Evolutionary conservation across 2,113 vertebrate genomes (phyloP).

Genomic region (Balaeniceps rex): DNA sequence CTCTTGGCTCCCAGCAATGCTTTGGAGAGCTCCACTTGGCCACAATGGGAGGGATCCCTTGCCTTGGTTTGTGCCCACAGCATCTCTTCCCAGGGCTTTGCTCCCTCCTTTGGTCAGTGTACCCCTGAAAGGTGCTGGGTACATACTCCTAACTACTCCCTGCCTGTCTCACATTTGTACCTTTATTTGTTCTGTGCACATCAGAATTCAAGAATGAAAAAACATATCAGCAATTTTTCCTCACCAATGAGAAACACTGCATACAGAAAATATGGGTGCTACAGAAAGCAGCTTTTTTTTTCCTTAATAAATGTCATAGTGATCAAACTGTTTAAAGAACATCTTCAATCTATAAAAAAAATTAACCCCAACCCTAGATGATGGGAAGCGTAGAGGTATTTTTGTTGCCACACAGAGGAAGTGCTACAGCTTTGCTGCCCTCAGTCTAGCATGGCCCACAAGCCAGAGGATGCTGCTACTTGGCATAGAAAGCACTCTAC

Average conservation of each 20-base stretch:
- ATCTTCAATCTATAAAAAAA: not conserved
- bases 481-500: not conserved
- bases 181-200: not conserved
- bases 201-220: not conserved
- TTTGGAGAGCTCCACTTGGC: not conserved
- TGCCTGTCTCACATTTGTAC: not conserved
- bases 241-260: not conserved
- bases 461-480: not conserved
- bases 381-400: not conserved
- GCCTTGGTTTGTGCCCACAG: not conserved
- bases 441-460: not conserved
- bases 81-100: not conserved
- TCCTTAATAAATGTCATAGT: not conserved
- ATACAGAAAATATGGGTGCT: not conserved
- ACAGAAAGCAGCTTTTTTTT: not conserved
- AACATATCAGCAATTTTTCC: not conserved
- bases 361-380: no score
- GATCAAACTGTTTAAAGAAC: not conserved
- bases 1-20: not conserved
- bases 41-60: not conserved
- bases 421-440: not conserved
- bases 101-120: not conserved
- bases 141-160: not conserved
- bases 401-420: not conserved
- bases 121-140: not conserved